Base-by-base conservation (phyloP, 2,797 vertebrate genomes). In the Acipenser ruthenus region DNA sequence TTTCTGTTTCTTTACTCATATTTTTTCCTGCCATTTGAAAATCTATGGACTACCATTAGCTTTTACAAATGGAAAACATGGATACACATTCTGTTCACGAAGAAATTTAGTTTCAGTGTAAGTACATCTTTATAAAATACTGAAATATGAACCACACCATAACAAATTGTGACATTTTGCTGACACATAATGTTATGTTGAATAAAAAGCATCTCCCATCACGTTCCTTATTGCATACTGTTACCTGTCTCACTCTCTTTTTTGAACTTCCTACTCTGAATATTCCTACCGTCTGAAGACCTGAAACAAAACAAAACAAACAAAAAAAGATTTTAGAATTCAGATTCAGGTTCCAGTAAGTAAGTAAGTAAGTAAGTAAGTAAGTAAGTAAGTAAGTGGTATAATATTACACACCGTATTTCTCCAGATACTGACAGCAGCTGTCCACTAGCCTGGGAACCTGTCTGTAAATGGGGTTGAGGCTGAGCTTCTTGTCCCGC, bases 201-300 rank as follows among this genome's bases (percentile, higher is more conserved):
- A 37, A 37, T 37, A 37, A 37, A 37, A 37, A 37, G 37, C 37
- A 4, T 37, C 3, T 37, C 37, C 37, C 37, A 5, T 37, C 37
- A 37, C 37, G 5, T 37, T 10, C 10, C 9, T 37, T 37, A 37
- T 37, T 37, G 23, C 23, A 37, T 37, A 37, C 10, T 75, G 72
- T 86, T 85, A 98, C 96, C 91, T 98, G 95, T 77, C 93, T 90
- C 67, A 98, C 94, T 91, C 96, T 90, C 80, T 97, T 99, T 88
- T 95, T 99, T 71, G 97, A 99, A 77, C 96, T 98, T 77, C 97
- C 97, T 63, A 99, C 92, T 74, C 97, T 90, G 82, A 99, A 99
- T 81, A 99, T 98, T 66, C 97, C 97, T 67, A 98, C 94, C 6
- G 95, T 98, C 72, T 96, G 93, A 58, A 99, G 90, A 75, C 92